phyloP scores from a whole-genome alignment of 1,140 invertebrate genomes.

The Pseudomyrmex concolor region DNA sequence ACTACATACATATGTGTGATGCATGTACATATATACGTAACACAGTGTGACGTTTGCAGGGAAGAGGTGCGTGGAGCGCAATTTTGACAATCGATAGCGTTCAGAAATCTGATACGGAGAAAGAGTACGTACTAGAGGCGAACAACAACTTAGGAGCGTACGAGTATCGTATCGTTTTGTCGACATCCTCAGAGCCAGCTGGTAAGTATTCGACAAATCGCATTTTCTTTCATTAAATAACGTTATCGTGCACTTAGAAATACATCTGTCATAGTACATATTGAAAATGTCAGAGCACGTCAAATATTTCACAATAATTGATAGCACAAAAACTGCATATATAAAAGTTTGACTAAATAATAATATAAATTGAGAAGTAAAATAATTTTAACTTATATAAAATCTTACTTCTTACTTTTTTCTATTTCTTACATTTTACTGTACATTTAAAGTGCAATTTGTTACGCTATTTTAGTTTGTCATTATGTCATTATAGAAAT shows the following conservation, averaged over 20 bases:
- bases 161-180: conserved; percentile 88
- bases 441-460: no score
- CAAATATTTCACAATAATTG: neutral
- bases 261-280: conserved; percentile 15
- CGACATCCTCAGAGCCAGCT: conserved; percentile 89
- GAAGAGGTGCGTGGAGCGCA: conserved; percentile 88
- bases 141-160: conserved; percentile 88
- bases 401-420: no score
- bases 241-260: conserved; percentile 34
- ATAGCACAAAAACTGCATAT: neutral
- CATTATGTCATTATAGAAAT: no score
- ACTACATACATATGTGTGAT: no score
- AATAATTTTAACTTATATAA: no score
- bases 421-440: no score
- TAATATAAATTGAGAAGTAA: no score
- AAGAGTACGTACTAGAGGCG: conserved; percentile 88
- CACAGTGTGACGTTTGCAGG: conserved; percentile 80
- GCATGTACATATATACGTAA: neutral
- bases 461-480: no score
- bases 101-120: conserved; percentile 91
- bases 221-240: conserved; percentile 17
- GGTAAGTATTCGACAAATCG: conserved; percentile 83
- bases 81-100: conserved; percentile 88
- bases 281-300: neutral
- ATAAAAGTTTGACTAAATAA: neutral